Conservation (phyloP, 2,888 invertebrate species). For the Orthonevra nobilis region DNA sequence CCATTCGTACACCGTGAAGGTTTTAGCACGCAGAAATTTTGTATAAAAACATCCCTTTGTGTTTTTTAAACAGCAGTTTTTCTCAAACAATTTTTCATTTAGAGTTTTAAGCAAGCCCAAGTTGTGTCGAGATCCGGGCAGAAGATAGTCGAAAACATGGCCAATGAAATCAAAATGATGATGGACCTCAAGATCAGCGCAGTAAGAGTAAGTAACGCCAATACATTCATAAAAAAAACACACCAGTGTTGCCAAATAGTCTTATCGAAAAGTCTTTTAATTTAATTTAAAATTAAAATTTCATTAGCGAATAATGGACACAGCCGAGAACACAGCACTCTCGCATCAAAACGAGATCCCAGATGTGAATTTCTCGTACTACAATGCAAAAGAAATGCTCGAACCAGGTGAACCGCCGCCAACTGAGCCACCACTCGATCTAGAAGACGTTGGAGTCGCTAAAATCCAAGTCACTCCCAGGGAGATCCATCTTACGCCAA, state of each 20-base stretch:
- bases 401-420: slow-evolving; percentile 82
- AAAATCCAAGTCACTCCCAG: slow-evolving; percentile 83
- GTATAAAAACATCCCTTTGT: too few relatives aligned
- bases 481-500: slow-evolving; percentile 84
- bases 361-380: slow-evolving; percentile 84
- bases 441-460: slow-evolving; percentile 82
- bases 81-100: slow-evolving; percentile 72
- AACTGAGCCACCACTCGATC: slow-evolving; percentile 81
- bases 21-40: too few relatives aligned
- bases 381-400: slow-evolving; percentile 86
- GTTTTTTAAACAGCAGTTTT: not conserved
- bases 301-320: slow-evolving; percentile 90
- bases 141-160: slow-evolving; percentile 90
- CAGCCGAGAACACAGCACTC: slow-evolving; percentile 90
- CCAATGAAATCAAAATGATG: slow-evolving; percentile 91
- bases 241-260: too few relatives aligned
- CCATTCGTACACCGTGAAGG: too few relatives aligned
- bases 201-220: slow-evolving; percentile 83
- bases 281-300: not conserved
- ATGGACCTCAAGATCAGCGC: slow-evolving; percentile 94
- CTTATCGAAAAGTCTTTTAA: too few relatives aligned
- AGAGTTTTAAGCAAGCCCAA: slow-evolving; percentile 90
- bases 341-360: slow-evolving; percentile 82
- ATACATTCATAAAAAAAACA: too few relatives aligned
- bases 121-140: slow-evolving; percentile 89